Conservation (phyloP, 1,140 invertebrate genomes). For the Mactra quadrangularis region DNA sequence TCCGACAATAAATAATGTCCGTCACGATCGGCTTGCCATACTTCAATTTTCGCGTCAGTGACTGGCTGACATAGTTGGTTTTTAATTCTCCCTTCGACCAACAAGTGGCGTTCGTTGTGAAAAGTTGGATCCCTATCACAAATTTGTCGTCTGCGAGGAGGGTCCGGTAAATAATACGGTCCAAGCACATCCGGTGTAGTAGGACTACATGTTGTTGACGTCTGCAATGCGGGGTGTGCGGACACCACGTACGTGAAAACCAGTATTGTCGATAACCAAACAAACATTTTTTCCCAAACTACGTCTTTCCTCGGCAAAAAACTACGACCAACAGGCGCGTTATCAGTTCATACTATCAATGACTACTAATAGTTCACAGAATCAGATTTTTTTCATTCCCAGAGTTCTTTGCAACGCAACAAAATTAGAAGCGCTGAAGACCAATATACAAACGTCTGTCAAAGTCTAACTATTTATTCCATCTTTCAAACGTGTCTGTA, state of each 20-base stretch:
- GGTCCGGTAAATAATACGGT: conserved; percentile 53
- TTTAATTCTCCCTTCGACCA: conserved; percentile 47
- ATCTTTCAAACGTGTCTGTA: conserved; percentile 25
- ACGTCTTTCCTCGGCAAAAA: background rate
- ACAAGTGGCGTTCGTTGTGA: conserved; percentile 22
- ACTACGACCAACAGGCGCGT: background rate
- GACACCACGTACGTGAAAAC: background rate
- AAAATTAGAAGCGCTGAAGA: background rate
- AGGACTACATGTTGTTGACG: conserved; percentile 29
- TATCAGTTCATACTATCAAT: background rate
- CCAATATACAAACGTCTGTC: background rate
- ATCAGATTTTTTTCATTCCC: background rate
- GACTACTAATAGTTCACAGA: background rate
- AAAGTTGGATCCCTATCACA: conserved; percentile 39
- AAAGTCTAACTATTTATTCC: conserved; percentile 10
- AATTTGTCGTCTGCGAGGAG: conserved; percentile 43
- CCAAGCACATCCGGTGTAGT: conserved; percentile 56
- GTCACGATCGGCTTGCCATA: conserved; percentile 54
- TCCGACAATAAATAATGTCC: conserved; percentile 56
- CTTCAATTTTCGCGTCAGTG: conserved; percentile 40
- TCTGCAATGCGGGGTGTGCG: background rate
- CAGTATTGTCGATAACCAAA: background rate
- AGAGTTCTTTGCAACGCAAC: background rate
- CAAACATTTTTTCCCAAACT: background rate
- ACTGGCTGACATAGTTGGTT: conserved; percentile 48